Conservation (phyloP, 2,888 invertebrate species). For the Hemithea aestivaria region DNA sequence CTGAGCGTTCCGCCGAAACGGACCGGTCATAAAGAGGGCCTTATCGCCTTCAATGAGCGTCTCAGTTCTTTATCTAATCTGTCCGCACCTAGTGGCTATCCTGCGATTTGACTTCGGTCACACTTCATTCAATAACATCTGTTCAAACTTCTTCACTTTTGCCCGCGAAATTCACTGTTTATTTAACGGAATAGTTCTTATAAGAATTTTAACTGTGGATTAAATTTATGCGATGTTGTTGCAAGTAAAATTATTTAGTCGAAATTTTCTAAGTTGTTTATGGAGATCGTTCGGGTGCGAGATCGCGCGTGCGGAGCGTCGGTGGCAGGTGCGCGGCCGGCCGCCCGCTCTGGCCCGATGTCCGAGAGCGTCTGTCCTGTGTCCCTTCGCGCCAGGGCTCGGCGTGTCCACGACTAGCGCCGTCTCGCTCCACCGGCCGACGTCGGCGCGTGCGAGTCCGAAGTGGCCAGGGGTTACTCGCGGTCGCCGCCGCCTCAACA, state of each 20-base stretch:
- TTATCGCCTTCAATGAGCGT: slow-evolving; percentile 72
- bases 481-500: slow-evolving; percentile 73
- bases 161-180: slow-evolving; percentile 52
- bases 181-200: slow-evolving; percentile 30
- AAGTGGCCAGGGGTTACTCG: slow-evolving; percentile 79
- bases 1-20: slow-evolving; percentile 55
- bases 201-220: slow-evolving; percentile 28
- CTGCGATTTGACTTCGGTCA: slow-evolving; percentile 55
- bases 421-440: slow-evolving; percentile 74
- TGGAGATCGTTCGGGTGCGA: slow-evolving; percentile 57
- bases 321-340: slow-evolving; percentile 72
- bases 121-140: slow-evolving; percentile 48
- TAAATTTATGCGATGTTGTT: slow-evolving; percentile 18
- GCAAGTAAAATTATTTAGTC: slow-evolving; percentile 31
- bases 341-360: slow-evolving; percentile 79
- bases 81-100: slow-evolving; percentile 66
- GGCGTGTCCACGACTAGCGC: slow-evolving; percentile 69
- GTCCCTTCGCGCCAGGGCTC: slow-evolving; percentile 78
- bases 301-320: slow-evolving; percentile 63
- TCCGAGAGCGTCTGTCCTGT: slow-evolving; percentile 80
- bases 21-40: slow-evolving; percentile 58
- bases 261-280: slow-evolving; percentile 50
- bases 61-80: slow-evolving; percentile 71
- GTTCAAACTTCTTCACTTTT: slow-evolving; percentile 60
- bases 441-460: slow-evolving; percentile 76